Evolutionary conservation across 1,140 invertebrate genomes (phyloP), one percentile per base, ranked within the genome.

Genomic region (Drosophila sucinea): DNA sequence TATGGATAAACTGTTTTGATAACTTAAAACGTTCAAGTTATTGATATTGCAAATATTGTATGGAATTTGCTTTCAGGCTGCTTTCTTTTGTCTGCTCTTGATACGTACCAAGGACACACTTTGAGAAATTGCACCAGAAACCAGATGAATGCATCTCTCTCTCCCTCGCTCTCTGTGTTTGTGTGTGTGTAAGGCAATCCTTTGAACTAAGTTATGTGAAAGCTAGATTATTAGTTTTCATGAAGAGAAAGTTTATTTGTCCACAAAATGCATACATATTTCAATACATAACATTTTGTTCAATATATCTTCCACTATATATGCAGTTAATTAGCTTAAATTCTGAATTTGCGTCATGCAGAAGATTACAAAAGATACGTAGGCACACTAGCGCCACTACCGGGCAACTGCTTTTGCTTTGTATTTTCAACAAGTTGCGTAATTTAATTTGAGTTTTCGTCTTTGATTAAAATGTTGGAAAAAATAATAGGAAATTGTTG

Each of bases 1-100:
- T 87, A 83, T 87, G 79, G 79, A 86, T 87, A 86, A 87, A 86
- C 79, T 77, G 79, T 83, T 76, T 73, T 87, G 79, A 83, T 87
- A 87, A 83, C 83, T 80, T 79, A 80, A 83, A 83, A 67, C 76
- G 79, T 69, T 86, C 76, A 73, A 74, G 76, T 77, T 86, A 86
- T 87, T 82, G 79, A 87, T 82, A 82, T 67, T 73, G 79, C 77
- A 82, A 86, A 82, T 86, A 87, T 86, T 77, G 65, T 67, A 70
- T 25, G 72, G 67, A 54, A 87, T 68, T 76, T 68, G 68, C 64
- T 71, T 44, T 57, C 47, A 62, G 17, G 44, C 23, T 47, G 23
- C 2, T 51, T 47, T 25, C 44, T 47, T 47, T 51, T 51, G 44
- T 51, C 44, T 51, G 44, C 25, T 77, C 8, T 55, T 64, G 40